Conservation (phyloP, 1,140 invertebrate species). For the Panagrolaimus sp. region DNA sequence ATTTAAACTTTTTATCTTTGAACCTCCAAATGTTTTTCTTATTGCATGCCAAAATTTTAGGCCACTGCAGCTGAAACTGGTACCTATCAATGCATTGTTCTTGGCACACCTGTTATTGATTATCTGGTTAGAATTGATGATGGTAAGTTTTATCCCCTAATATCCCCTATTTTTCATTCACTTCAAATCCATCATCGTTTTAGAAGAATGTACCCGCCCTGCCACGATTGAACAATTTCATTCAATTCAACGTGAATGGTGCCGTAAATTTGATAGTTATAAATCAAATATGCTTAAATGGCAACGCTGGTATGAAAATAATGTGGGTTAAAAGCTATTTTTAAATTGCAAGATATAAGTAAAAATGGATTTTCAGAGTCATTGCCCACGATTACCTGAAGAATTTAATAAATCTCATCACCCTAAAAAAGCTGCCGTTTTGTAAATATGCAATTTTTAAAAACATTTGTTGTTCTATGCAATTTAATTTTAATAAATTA, state of each 20-base stretch:
- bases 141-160: too few relatives aligned
- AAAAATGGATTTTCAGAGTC: slow-evolving; percentile 23
- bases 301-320: slow-evolving; percentile 47
- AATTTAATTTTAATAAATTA: too few relatives aligned
- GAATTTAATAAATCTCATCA: slow-evolving; percentile 8
- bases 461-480: too few relatives aligned
- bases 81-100: slow-evolving; percentile 39
- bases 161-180: too few relatives aligned
- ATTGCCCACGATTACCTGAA: slow-evolving; percentile 27
- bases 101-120: slow-evolving; percentile 27
- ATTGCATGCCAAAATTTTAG: slow-evolving; percentile 8
- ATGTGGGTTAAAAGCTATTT: slow-evolving; percentile 25
- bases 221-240: slow-evolving; percentile 50
- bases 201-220: slow-evolving; percentile 46
- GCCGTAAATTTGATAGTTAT: slow-evolving; percentile 43
- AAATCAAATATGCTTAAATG: slow-evolving; percentile 44
- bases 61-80: slow-evolving; percentile 34
- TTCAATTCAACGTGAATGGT: slow-evolving; percentile 53
- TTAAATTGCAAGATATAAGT: not conserved
- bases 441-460: not conserved
- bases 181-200: too few relatives aligned
- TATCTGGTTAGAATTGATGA: slow-evolving; percentile 39
- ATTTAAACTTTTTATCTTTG: not conserved
- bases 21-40: not conserved
- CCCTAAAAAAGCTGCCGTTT: not conserved